Conservation (phyloP, 2,113 vertebrate species). For the Delphinus delphis region DNA sequence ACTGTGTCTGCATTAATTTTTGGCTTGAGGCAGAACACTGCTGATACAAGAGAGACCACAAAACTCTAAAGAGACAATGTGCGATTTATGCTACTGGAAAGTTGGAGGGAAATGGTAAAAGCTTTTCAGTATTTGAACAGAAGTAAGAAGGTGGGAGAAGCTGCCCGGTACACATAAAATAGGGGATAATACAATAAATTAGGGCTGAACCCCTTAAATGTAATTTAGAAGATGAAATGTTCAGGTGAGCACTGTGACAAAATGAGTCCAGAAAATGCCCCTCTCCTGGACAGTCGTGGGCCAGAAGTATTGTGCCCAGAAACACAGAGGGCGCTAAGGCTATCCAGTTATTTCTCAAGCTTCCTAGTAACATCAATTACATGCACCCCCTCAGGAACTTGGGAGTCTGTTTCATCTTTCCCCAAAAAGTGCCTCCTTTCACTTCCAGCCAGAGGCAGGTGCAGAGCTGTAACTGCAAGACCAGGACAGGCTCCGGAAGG, state of each 20-base stretch:
- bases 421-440: not conserved
- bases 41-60: not conserved
- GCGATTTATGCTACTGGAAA: not conserved
- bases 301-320: not conserved
- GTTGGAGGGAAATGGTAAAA: not conserved
- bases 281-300: not conserved
- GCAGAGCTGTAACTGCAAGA: not conserved
- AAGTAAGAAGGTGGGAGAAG: not conserved
- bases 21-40: not conserved
- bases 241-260: not conserved
- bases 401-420: not conserved
- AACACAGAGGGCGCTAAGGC: not conserved
- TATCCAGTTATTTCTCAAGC: not conserved
- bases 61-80: not conserved
- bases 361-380: not conserved
- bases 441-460: not conserved
- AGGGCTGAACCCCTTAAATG: not conserved
- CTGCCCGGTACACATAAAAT: not conserved
- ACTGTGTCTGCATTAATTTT: not conserved
- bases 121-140: not conserved
- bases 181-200: not conserved
- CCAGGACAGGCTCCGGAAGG: not conserved
- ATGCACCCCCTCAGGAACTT: not conserved
- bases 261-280: not conserved
- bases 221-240: slow-evolving; percentile 11